phyloP scores from a whole-genome alignment of 2,113 vertebrate species.

The Sula dactylatra region DNA sequence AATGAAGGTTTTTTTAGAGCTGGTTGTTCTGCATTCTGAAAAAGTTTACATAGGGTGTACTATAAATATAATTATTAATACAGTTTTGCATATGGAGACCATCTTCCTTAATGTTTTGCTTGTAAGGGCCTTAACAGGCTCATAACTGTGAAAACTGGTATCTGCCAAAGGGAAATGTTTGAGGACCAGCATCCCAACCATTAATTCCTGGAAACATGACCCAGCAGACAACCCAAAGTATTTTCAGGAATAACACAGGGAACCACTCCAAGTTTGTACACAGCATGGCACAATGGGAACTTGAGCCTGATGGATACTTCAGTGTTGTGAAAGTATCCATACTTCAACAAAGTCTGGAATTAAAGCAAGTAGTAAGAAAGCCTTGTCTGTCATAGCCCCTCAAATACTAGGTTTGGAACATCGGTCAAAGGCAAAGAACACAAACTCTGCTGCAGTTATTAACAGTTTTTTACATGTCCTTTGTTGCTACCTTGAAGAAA shows the following conservation, averaged over 20 bases:
- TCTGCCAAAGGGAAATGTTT: background rate
- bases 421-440: constrained; percentile 5
- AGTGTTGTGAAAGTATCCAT: fast-evolving
- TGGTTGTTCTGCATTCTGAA: background rate
- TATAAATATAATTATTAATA: background rate
- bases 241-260: background rate
- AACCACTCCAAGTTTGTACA: background rate
- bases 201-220: background rate
- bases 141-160: background rate
- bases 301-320: background rate
- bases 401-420: background rate
- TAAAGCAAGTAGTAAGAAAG: constrained; percentile 42
- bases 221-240: background rate
- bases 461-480: background rate
- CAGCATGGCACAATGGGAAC: background rate
- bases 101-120: background rate
- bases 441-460: background rate
- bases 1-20: background rate
- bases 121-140: background rate
- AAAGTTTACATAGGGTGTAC: background rate
- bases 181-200: background rate
- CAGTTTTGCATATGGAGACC: background rate
- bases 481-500: constrained; percentile 7
- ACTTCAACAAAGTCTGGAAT: background rate
- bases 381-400: background rate